A percentile compares a stretch with the other conserved stretches of the same genome.
Conservation (phyloP, 2,113 vertebrate genomes). For the Trogon melanurus region DNA sequence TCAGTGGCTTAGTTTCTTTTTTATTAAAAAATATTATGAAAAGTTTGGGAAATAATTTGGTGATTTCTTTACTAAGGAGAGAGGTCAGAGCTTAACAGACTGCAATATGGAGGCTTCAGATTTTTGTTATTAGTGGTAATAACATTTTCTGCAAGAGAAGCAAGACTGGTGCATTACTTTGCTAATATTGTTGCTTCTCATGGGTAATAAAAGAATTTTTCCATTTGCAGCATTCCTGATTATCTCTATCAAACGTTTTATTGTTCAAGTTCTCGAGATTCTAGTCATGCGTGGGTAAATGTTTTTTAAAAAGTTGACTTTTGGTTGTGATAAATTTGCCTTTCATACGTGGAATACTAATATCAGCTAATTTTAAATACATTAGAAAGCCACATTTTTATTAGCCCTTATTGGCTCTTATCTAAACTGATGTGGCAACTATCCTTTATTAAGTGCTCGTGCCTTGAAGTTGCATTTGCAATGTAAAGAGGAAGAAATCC, state of each 20-base stretch:
- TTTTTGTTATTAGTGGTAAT: not conserved
- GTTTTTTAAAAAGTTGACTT: not conserved
- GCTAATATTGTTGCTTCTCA: not conserved
- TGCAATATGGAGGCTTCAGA: not conserved
- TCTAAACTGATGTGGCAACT: not conserved
- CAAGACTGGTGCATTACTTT: not conserved
- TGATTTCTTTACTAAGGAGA: not conserved
- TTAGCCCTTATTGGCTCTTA: not conserved
- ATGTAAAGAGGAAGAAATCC: not conserved
- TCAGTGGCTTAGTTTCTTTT: not conserved
- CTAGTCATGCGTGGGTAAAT: not conserved
- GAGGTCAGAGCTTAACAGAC: not conserved
- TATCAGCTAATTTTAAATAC: not conserved
- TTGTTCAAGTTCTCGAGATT: not conserved
- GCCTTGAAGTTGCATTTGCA: not conserved
- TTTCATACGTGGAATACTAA: not conserved
- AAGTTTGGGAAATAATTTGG: not conserved
- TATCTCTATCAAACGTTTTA: not conserved
- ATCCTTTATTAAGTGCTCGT: not conserved
- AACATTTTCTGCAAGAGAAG: not conserved
- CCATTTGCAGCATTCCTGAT: not conserved
- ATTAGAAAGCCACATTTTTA: not conserved
- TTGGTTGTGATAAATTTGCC: not conserved
- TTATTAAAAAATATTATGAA: not conserved
- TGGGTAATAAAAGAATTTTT: not conserved